Percentiles rank a stretch among this genome's conserved stretches.
Evolutionary conservation across 1,140 invertebrate genomes (phyloP).

Genomic region (Harpegnathos saltator): DNA sequence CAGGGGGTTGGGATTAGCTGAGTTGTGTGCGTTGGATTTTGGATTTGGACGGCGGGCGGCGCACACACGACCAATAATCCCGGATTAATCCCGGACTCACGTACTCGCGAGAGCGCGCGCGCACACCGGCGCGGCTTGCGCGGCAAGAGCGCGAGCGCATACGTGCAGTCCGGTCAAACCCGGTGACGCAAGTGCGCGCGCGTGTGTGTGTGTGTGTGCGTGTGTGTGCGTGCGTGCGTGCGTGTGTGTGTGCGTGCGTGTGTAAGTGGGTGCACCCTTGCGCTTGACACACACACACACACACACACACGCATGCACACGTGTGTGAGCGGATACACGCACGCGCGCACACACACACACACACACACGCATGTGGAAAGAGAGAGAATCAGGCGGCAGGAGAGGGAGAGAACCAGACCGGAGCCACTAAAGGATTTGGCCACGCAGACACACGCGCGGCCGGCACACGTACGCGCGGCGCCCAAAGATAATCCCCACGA

Average conservation of each 20-base stretch:
- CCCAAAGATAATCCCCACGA: slow-evolving; percentile 84
- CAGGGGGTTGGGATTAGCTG: slow-evolving; percentile 81
- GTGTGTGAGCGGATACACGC: not conserved
- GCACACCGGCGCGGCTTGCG: slow-evolving; percentile 48
- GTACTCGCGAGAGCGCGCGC: slow-evolving; percentile 59
- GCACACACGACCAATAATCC: slow-evolving; percentile 82
- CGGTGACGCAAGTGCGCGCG: slow-evolving; percentile 59
- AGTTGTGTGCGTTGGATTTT: slow-evolving; percentile 84
- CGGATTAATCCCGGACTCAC: slow-evolving; percentile 81
- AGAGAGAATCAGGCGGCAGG: slow-evolving; percentile 22
- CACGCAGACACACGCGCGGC: slow-evolving; percentile 67
- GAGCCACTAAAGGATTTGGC: slow-evolving; percentile 81
- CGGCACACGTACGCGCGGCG: slow-evolving; percentile 71
- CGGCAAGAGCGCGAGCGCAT: slow-evolving; percentile 28
- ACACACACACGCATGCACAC: not conserved
- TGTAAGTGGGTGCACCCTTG: slow-evolving; percentile 26
- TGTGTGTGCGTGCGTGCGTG: slow-evolving; percentile 43
- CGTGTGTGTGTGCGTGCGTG: slow-evolving; percentile 28
- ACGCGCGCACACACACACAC: slow-evolving; percentile 16
- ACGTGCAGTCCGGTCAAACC: slow-evolving; percentile 70
- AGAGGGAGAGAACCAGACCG: slow-evolving; percentile 60
- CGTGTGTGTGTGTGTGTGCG: slow-evolving; percentile 30
- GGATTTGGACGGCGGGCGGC: slow-evolving; percentile 80
- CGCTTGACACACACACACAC: slow-evolving; percentile 14
- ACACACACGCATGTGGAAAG: not conserved